Conservation (phyloP, 2,888 invertebrate species). For the Anaspis maculata region DNA sequence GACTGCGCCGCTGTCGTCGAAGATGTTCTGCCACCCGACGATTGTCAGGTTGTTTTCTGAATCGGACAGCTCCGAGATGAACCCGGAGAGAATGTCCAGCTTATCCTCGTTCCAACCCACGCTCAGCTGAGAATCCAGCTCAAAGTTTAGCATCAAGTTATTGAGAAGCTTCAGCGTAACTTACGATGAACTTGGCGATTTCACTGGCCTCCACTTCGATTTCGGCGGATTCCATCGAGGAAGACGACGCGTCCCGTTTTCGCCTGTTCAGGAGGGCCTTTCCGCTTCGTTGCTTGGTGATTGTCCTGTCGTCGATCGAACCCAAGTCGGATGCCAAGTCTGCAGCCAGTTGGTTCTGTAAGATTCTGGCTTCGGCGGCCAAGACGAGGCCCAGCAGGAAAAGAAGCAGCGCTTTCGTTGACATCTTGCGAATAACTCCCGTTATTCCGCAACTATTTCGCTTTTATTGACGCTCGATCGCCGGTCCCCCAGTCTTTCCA, state of each 20-base stretch:
- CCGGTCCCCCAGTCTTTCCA: no score
- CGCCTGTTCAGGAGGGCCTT: conserved; percentile 1
- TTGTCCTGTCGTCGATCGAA: no score
- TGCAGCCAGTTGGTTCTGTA: no score
- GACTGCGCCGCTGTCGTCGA: conserved; percentile 2
- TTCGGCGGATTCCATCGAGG: neutral
- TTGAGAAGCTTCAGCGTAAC: neutral
- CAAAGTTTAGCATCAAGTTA: neutral
- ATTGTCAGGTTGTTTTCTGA: conserved; percentile 6
- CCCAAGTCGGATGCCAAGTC: no score
- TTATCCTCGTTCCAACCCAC: conserved; percentile 6
- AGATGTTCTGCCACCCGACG: conserved; percentile 8
- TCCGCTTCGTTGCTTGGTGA: no score
- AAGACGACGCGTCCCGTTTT: neutral
- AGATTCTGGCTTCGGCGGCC: no score
- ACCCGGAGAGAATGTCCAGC: conserved; percentile 1
- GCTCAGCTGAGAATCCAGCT: conserved; percentile 2
- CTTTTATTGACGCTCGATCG: no score
- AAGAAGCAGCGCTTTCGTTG: no score
- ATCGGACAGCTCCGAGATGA: conserved; percentile 1
- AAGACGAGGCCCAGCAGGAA: no score
- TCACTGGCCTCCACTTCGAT: neutral
- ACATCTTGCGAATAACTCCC: no score
- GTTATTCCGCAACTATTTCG: no score
- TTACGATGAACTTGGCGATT: conserved; percentile 3